A percentile compares a stretch with the other conserved stretches of the same genome.
phyloP scores from a whole-genome alignment of 2,888 invertebrate species.

The Yponomeuta malinellus region DNA sequence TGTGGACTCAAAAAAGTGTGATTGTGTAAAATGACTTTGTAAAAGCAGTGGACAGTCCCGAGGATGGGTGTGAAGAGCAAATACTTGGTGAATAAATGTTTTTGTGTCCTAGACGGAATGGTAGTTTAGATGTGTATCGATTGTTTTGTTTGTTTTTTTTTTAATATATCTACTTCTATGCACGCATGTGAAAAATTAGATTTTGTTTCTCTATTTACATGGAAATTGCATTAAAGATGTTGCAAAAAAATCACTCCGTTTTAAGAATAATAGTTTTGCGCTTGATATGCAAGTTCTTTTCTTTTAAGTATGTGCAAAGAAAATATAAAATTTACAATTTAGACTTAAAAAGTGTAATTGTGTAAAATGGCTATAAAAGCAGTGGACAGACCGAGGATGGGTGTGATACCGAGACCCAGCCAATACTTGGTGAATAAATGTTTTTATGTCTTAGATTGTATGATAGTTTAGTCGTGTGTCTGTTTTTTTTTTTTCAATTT shows the following conservation, averaged over 20 bases:
- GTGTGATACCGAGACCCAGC: conserved; percentile 46
- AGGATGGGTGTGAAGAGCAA: conserved; percentile 58
- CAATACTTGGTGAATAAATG: conserved; percentile 47
- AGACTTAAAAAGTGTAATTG: too few species aligned
- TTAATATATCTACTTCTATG: too few species aligned
- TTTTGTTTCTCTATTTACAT: too few species aligned
- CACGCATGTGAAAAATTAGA: too few species aligned
- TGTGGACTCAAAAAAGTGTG: not conserved
- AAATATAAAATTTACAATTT: too few species aligned
- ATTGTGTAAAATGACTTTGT: not conserved
- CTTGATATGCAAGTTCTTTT: too few species aligned
- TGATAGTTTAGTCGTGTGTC: not conserved
- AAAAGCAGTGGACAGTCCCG: conserved; percentile 9
- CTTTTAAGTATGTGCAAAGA: too few species aligned
- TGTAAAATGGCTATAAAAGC: not conserved
- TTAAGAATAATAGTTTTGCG: too few species aligned
- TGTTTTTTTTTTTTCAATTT: not conserved
- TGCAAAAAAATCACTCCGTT: too few species aligned
- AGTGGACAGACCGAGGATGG: conserved; percentile 34
- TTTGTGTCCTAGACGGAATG: not conserved
- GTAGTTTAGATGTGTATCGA: too few species aligned
- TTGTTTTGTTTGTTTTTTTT: too few species aligned
- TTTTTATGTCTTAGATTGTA: not conserved
- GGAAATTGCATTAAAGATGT: too few species aligned
- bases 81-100: conserved; percentile 48